These are phyloP conservation scores for Aplysina aerophoba DNA, from an alignment of 37 sponge, comb jelly and placozoan genomes.

Conservation along the genomic window DNA sequence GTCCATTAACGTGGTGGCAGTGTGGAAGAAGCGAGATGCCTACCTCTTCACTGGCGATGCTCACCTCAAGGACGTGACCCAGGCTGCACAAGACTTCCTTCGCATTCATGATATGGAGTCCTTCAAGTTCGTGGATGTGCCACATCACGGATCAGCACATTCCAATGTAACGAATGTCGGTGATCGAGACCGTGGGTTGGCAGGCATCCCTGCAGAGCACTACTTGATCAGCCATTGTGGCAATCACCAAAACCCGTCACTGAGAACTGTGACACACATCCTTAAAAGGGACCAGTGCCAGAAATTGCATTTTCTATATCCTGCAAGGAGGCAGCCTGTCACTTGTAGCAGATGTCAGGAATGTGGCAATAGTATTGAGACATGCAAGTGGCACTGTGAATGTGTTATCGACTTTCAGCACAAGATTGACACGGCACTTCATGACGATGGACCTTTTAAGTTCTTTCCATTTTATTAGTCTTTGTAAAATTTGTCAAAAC, in stretches of 20 bases:
- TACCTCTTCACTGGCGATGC: slow-evolving; percentile 18
- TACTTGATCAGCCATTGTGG: slow-evolving; percentile 21
- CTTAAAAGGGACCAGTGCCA: background rate
- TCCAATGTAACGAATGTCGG: background rate
- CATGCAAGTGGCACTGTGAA: too few relatives aligned
- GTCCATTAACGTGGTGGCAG: background rate
- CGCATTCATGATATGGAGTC: background rate
- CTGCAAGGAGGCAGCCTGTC: background rate
- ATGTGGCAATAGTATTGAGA: too few relatives aligned
- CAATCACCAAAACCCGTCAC: background rate
- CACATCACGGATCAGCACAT: background rate
- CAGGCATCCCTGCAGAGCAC: background rate
- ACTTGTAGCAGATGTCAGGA: too few relatives aligned
- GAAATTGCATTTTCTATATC: background rate
- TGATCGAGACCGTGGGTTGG: background rate
- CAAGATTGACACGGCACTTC: too few relatives aligned
- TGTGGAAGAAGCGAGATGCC: background rate
- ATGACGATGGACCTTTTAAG: too few relatives aligned
- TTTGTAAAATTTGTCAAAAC: too few relatives aligned
- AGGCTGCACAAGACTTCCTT: slow-evolving; percentile 1
- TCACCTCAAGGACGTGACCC: background rate
- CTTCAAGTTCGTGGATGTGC: background rate
- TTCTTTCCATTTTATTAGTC: too few relatives aligned
- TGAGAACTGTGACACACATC: background rate
- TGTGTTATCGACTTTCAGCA: too few relatives aligned